Percentiles rank a stretch among this genome's conserved stretches.
These are phyloP conservation scores for Coelinius sp. DNA, from an alignment of 2,888 invertebrate genomes.

Conservation along the genomic window DNA sequence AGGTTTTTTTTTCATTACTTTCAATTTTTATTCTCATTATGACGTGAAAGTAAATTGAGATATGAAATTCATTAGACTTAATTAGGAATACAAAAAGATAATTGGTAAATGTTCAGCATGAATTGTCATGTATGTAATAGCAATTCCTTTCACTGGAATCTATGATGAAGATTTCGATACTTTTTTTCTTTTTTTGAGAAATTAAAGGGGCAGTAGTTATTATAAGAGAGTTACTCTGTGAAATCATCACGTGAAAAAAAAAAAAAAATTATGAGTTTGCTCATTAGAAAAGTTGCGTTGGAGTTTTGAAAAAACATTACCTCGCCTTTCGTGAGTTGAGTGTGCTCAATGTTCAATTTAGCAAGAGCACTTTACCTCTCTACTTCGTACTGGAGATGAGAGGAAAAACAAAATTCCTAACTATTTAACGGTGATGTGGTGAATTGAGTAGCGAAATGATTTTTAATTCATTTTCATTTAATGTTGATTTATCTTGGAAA, in stretches of 20 bases:
- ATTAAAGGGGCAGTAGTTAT: not conserved
- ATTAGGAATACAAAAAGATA: slow-evolving; percentile 34
- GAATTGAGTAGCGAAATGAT: too few species aligned
- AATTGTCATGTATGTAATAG: slow-evolving; percentile 36
- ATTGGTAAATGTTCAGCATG: slow-evolving; percentile 32
- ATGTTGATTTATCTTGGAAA: too few species aligned
- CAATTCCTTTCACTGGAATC: slow-evolving; percentile 44
- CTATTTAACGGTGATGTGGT: too few species aligned
- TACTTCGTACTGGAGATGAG: slow-evolving; percentile 22
- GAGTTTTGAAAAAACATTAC: slow-evolving; percentile 12
- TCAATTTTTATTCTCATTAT: slow-evolving; percentile 7
- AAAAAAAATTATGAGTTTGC: slow-evolving; percentile 2
- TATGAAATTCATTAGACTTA: slow-evolving; percentile 22
- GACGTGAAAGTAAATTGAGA: slow-evolving; percentile 24
- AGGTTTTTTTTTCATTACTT: not conserved
- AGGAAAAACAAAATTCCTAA: not conserved
- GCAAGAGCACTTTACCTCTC: slow-evolving; percentile 36
- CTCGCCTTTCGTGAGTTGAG: not conserved
- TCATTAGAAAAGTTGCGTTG: slow-evolving; percentile 39
- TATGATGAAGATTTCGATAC: too few species aligned
- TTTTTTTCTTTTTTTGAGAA: too few species aligned
- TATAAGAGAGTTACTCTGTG: not conserved
- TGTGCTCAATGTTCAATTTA: slow-evolving; percentile 1
- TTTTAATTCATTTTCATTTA: too few species aligned
- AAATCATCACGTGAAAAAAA: not conserved